Evolutionary conservation across 2,797 vertebrate species (phyloP).

Genomic region (Micrastur ruficollis): DNA sequence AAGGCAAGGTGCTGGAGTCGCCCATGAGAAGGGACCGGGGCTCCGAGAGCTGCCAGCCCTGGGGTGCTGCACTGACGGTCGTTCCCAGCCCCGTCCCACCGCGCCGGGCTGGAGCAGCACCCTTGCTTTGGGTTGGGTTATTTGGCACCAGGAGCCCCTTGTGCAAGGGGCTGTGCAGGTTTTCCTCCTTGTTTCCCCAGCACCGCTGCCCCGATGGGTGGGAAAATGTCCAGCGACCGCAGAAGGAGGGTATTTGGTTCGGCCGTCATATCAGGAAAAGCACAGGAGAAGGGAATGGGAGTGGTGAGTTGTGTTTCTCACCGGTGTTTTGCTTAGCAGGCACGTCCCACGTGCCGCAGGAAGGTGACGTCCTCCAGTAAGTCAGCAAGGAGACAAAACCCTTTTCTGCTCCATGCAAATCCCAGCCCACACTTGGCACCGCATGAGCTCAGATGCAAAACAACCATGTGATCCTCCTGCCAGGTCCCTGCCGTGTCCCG

Average conservation of each 20-base stretch:
- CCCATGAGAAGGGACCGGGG: neutral
- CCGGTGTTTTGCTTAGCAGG: neutral
- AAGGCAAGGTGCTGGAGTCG: neutral
- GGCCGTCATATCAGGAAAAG: fast-evolving
- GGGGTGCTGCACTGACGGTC: neutral
- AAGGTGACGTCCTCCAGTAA: neutral
- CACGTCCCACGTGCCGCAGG: fast-evolving
- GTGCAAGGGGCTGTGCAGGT: neutral
- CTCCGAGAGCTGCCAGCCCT: neutral
- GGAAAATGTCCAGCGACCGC: neutral
- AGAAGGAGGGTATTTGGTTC: neutral
- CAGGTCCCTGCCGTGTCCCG: fast-evolving
- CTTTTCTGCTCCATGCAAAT: neutral
- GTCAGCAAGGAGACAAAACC: neutral
- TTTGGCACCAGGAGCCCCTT: neutral
- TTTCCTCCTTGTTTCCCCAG: neutral
- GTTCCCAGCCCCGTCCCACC: neutral
- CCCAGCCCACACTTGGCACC: neutral
- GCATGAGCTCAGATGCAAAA: neutral
- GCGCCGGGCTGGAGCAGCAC: neutral
- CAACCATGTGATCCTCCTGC: fast-evolving
- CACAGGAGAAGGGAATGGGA: neutral
- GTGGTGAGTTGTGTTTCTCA: neutral
- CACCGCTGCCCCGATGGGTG: fast-evolving
- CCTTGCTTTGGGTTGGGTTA: neutral